Percentiles rank a stretch among this genome's conserved stretches.
Evolutionary conservation across 2,797 vertebrate species (phyloP).

Genomic region (Danio albolineatus): DNA sequence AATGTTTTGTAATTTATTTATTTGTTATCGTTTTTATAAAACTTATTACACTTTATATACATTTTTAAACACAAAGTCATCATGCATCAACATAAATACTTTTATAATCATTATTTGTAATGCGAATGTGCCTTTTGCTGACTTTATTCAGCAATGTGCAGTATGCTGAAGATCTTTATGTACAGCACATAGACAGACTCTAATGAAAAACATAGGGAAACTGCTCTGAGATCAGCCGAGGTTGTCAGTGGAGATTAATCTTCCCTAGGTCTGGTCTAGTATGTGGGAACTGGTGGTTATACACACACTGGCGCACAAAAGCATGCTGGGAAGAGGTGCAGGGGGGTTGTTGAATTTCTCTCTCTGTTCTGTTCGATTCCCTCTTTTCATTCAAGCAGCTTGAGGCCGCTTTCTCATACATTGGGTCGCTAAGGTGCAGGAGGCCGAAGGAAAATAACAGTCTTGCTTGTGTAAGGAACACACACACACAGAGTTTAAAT

Average conservation of each 20-base stretch:
- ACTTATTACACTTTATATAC: too few species aligned
- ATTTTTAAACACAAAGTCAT: too few species aligned
- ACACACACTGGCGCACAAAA: conserved; percentile 24
- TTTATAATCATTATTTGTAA: neutral
- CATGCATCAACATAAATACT: too few species aligned
- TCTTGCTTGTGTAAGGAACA: neutral
- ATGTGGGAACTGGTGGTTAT: conserved; percentile 48
- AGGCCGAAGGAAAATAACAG: conserved; percentile 2
- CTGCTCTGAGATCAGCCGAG: conserved; percentile 15
- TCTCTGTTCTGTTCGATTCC: conserved; percentile 37
- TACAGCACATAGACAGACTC: neutral
- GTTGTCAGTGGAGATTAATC: conserved; percentile 35
- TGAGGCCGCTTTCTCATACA: conserved; percentile 26
- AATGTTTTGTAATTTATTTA: too few species aligned
- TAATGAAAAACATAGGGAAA: conserved; percentile 18
- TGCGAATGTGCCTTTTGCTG: too few species aligned
- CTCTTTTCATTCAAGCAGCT: conserved; percentile 39
- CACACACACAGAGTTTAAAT: conserved; percentile 23
- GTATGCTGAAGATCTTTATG: neutral
- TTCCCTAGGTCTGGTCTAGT: neutral
- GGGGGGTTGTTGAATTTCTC: conserved; percentile 19
- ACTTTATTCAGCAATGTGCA: too few species aligned
- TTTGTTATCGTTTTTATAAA: too few species aligned
- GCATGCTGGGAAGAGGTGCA: conserved; percentile 32
- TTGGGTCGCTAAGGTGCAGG: conserved; percentile 28